Percentiles rank a stretch among this genome's conserved stretches.
phyloP scores from a whole-genome alignment of 2,113 vertebrate genomes.

The Heterotis niloticus region DNA sequence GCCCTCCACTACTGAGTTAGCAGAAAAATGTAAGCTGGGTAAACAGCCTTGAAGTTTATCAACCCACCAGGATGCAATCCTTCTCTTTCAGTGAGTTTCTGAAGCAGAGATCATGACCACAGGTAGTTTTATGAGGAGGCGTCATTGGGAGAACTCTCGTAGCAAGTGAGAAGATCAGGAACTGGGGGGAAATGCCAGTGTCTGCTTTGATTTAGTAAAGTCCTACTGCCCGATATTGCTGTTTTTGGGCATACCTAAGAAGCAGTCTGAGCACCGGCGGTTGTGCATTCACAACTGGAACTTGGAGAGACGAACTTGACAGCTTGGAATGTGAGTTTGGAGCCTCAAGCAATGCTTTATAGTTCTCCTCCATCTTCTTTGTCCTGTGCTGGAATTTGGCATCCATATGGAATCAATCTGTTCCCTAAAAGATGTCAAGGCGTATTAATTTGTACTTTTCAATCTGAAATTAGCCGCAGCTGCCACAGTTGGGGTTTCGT shows the following conservation, averaged over 20 bases:
- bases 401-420: constrained; percentile 44
- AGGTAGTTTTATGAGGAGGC: constrained; percentile 32
- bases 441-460: constrained; percentile 43
- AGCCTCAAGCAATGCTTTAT: constrained; percentile 23
- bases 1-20: constrained; percentile 24
- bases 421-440: constrained; percentile 39
- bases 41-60: constrained; percentile 41
- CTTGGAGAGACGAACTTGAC: constrained; percentile 25
- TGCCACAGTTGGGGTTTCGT: constrained; percentile 34
- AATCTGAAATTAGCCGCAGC: constrained; percentile 40
- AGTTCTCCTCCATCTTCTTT: constrained; percentile 21
- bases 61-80: constrained; percentile 30
- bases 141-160: constrained; percentile 19
- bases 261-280: constrained; percentile 22
- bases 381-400: constrained; percentile 17
- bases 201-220: constrained; percentile 42
- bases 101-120: constrained; percentile 41
- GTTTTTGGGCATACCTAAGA: constrained; percentile 39
- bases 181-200: constrained; percentile 44
- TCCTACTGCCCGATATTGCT: constrained; percentile 39
- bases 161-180: constrained; percentile 1
- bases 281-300: constrained; percentile 26
- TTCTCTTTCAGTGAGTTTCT: constrained; percentile 38
- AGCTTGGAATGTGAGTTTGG: constrained; percentile 31
- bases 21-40: constrained; percentile 27